These are phyloP conservation scores for Morus bassanus DNA, from an alignment of 2,797 vertebrate genomes.

Conservation along the genomic window DNA sequence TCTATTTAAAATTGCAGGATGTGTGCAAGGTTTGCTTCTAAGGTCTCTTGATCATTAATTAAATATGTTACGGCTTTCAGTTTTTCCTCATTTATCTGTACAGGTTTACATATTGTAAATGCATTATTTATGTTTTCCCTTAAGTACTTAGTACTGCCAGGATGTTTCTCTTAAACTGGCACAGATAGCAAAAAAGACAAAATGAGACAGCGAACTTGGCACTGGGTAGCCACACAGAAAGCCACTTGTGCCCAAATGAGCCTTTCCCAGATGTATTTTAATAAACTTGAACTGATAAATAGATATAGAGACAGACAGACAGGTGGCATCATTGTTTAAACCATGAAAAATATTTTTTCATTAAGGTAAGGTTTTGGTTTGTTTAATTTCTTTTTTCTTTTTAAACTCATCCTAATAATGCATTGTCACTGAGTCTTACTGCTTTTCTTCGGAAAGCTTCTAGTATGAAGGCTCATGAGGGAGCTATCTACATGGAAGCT, in stretches of 20 bases:
- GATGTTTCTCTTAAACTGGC: slow-evolving; percentile 46
- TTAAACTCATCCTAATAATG: not conserved
- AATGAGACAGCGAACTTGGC: slow-evolving; percentile 15
- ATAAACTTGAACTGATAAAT: not conserved
- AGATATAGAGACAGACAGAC: not conserved
- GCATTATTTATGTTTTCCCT: slow-evolving; percentile 59
- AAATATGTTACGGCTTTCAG: slow-evolving; percentile 62
- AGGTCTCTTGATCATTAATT: slow-evolving; percentile 53
- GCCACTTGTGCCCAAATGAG: not conserved
- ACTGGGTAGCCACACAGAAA: slow-evolving; percentile 13
- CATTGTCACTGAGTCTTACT: not conserved
- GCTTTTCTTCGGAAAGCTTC: not conserved
- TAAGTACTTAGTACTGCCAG: slow-evolving; percentile 57
- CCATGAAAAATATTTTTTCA: not conserved
- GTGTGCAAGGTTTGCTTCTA: slow-evolving; percentile 23
- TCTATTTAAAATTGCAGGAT: slow-evolving; percentile 22
- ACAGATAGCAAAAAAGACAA: slow-evolving; percentile 35
- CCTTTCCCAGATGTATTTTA: not conserved
- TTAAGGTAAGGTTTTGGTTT: not conserved
- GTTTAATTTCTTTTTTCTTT: not conserved
- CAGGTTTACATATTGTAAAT: slow-evolving; percentile 60
- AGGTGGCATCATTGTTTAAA: not conserved
- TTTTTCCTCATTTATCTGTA: slow-evolving; percentile 52
- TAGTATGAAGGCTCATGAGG: not conserved
- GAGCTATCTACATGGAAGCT: not conserved